These are phyloP conservation scores for Coregonus clupeaformis DNA, from an alignment of 2,113 vertebrate genomes.

Conservation along the genomic window DNA sequence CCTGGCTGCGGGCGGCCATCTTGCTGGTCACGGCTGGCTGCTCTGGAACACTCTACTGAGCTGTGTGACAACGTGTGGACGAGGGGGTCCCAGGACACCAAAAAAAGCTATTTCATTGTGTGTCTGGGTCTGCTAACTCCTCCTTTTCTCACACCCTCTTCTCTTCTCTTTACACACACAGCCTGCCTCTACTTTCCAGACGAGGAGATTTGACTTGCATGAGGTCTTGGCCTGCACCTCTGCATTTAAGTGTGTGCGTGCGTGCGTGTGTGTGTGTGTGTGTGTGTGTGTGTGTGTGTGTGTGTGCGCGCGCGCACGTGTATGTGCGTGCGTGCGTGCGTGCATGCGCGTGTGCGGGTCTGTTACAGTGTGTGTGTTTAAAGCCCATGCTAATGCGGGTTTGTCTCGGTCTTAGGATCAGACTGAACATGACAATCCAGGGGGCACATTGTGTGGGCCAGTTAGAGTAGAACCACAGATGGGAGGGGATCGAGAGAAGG, in stretches of 20 bases:
- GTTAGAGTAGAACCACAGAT: constrained; percentile 44
- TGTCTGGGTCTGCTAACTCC: constrained; percentile 41
- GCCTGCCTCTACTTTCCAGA: not conserved
- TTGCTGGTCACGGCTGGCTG: constrained; percentile 59
- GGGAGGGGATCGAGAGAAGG: constrained; percentile 35
- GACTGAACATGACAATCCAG: constrained; percentile 66
- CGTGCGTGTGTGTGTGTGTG: not conserved
- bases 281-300: no score
- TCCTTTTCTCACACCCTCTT: constrained; percentile 41
- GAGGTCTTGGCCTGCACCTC: constrained; percentile 63
- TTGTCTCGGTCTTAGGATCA: constrained; percentile 62
- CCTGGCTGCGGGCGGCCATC: constrained; percentile 34
- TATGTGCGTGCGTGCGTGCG: constrained; percentile 16
- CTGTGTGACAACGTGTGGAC: constrained; percentile 53
- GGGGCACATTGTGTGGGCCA: constrained; percentile 60
- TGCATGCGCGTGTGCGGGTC: no score
- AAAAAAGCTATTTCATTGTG: not conserved
- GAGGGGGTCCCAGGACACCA: constrained; percentile 39
- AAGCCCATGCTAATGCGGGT: constrained; percentile 56
- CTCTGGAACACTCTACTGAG: constrained; percentile 52
- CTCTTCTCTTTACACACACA: constrained; percentile 24
- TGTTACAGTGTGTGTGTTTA: constrained; percentile 30
- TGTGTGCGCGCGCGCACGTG: not conserved
- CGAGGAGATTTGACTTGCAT: constrained; percentile 60
- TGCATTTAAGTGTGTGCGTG: constrained; percentile 52